Evolutionary conservation across 2,113 vertebrate species (phyloP).

Genomic region (Aptenodytes patagonicus): DNA sequence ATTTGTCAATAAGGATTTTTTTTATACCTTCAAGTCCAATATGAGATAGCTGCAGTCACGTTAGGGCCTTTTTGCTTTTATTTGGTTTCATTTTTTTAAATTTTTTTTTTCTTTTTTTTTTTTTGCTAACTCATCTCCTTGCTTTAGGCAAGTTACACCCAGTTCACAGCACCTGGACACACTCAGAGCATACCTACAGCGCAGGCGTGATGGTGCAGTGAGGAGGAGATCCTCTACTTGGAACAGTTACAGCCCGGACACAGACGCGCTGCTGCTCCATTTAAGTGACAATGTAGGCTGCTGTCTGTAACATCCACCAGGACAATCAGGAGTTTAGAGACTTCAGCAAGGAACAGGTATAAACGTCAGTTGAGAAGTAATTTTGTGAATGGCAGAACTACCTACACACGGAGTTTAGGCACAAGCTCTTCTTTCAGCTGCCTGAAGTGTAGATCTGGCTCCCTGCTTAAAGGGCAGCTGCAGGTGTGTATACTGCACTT

Average conservation of each 20-base stretch:
- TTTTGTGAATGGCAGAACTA: not conserved
- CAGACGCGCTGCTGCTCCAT: not conserved
- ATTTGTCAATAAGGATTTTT: not conserved
- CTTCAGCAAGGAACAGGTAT: not conserved
- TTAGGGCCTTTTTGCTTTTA: not conserved
- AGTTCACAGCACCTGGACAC: not conserved
- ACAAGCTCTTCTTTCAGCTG: not conserved
- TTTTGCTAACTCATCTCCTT: not conserved
- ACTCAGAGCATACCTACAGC: not conserved
- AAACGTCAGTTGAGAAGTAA: not conserved
- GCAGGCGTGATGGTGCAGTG: rapidly evolving
- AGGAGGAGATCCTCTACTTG: not conserved
- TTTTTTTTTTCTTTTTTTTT: not conserved
- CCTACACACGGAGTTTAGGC: not conserved
- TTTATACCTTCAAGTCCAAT: not conserved
- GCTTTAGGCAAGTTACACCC: not conserved
- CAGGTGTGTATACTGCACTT: not conserved
- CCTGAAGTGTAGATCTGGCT: not conserved
- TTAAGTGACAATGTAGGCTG: not conserved
- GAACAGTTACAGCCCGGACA: not conserved
- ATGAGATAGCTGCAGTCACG: not conserved
- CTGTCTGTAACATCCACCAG: not conserved
- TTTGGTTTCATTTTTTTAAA: no score
- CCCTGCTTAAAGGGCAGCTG: not conserved
- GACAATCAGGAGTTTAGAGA: not conserved